Conservation (phyloP, 2,888 invertebrate genomes). For the Odontomyia ornata region DNA sequence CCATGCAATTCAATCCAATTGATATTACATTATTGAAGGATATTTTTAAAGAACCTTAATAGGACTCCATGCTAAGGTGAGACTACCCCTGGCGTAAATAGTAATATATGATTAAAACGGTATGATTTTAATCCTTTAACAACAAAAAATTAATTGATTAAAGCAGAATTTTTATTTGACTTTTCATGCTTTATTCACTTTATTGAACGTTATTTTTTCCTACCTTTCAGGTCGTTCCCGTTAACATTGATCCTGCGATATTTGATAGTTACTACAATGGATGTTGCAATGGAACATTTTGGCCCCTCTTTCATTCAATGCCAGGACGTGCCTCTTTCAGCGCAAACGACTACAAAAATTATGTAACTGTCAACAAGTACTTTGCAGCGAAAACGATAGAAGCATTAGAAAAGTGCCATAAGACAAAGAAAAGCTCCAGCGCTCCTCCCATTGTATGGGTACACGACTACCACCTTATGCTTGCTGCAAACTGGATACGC, state of each 20-base stretch:
- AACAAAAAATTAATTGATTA: too few species aligned
- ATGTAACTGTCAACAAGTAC: conserved; percentile 80
- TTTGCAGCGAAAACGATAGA: conserved; percentile 83
- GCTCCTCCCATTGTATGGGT: conserved; percentile 85
- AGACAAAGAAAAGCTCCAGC: conserved; percentile 66
- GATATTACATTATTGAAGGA: too few species aligned
- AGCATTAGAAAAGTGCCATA: conserved; percentile 69
- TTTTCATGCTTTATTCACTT: too few species aligned
- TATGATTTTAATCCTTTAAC: too few species aligned
- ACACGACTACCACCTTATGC: conserved; percentile 93
- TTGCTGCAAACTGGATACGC: conserved; percentile 90
- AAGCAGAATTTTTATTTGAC: too few species aligned
- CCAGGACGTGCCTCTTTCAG: conserved; percentile 86
- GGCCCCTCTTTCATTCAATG: conserved; percentile 94
- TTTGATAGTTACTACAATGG: conserved; percentile 93
- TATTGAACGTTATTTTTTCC: neutral
- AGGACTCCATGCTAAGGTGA: too few species aligned
- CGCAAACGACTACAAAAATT: conserved; percentile 84
- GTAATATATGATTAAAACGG: too few species aligned
- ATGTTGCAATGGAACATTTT: conserved; percentile 90
- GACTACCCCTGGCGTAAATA: too few species aligned
- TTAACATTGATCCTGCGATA: conserved; percentile 76
- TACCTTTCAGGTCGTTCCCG: conserved; percentile 76
- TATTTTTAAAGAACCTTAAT: too few species aligned
- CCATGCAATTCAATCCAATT: too few species aligned